These are phyloP conservation scores for Drosophila prosaltans DNA, from an alignment of 1,140 invertebrate genomes.

Conservation along the genomic window DNA sequence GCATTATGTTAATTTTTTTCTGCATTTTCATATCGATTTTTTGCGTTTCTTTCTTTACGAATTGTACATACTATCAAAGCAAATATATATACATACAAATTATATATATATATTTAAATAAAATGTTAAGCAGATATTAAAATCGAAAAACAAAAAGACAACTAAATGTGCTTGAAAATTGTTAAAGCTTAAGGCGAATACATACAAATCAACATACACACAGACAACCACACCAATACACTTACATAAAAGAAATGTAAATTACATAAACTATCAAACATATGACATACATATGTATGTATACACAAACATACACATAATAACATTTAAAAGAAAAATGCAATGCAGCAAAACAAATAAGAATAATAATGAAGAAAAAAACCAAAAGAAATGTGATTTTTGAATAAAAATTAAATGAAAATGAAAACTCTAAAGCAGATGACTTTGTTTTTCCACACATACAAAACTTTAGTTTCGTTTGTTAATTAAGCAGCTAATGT, in stretches of 20 bases:
- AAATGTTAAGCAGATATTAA: conserved; percentile 43
- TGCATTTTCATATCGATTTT: conserved; percentile 9
- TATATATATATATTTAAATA: conserved; percentile 40
- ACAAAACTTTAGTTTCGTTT: conserved; percentile 11
- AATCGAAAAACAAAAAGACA: conserved; percentile 26
- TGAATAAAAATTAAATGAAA: conserved; percentile 79
- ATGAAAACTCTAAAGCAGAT: conserved; percentile 25
- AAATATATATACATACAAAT: conserved; percentile 40
- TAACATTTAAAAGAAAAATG: conserved; percentile 34
- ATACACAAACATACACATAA: conserved; percentile 34
- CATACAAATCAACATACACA: conserved; percentile 24
- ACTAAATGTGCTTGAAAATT: conserved; percentile 66
- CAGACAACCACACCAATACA: conserved; percentile 21
- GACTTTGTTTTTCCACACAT: neutral
- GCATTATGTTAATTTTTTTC: conserved; percentile 36
- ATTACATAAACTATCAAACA: conserved; percentile 69
- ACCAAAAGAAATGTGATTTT: conserved; percentile 77
- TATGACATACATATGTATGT: conserved; percentile 34
- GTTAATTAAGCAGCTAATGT: conserved; percentile 57
- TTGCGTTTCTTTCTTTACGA: conserved; percentile 18
- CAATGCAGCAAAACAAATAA: conserved; percentile 38
- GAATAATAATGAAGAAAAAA: conserved; percentile 39
- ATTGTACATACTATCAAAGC: conserved; percentile 39
- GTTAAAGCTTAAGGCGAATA: conserved; percentile 68
- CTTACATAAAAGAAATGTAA: conserved; percentile 64